Conservation (phyloP, 1,140 invertebrate genomes). For the Druon quercuslanigerum region DNA sequence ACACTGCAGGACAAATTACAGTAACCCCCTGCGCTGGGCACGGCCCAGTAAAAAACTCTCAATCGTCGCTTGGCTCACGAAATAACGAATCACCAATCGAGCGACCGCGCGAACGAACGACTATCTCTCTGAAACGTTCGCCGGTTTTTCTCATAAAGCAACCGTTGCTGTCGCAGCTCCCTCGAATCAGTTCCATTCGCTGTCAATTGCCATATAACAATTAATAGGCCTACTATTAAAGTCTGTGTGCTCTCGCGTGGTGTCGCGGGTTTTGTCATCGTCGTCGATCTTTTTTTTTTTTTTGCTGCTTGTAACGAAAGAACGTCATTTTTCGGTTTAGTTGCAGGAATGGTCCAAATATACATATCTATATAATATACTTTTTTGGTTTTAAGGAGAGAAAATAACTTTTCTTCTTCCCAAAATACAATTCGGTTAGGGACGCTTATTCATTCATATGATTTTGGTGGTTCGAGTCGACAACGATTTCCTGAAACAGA, state of each 20-base stretch:
- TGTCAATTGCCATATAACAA: slow-evolving; percentile 65
- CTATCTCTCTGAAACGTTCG: slow-evolving; percentile 17
- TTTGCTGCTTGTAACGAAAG: slow-evolving; percentile 72
- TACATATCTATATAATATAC: slow-evolving; percentile 76
- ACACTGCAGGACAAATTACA: slow-evolving; percentile 65
- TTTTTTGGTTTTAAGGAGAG: slow-evolving; percentile 75
- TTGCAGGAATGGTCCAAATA: slow-evolving; percentile 76
- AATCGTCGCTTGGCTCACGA: slow-evolving; percentile 49
- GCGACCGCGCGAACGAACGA: slow-evolving; percentile 28
- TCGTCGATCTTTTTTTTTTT: slow-evolving; percentile 48
- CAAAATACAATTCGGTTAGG: slow-evolving; percentile 73
- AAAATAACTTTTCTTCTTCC: slow-evolving; percentile 75
- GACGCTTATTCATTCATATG: slow-evolving; percentile 71
- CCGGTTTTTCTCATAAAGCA: slow-evolving; percentile 57
- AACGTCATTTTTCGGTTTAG: slow-evolving; percentile 71
- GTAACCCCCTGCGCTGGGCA: slow-evolving; percentile 58
- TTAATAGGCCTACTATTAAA: slow-evolving; percentile 72
- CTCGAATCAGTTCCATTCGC: slow-evolving; percentile 43
- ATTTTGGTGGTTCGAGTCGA: slow-evolving; percentile 71
- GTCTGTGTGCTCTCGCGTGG: slow-evolving; percentile 68
- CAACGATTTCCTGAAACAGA: slow-evolving; percentile 70
- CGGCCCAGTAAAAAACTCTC: slow-evolving; percentile 62
- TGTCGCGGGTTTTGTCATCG: slow-evolving; percentile 61
- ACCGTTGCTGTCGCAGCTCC: slow-evolving; percentile 56
- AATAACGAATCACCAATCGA: slow-evolving; percentile 48